These are phyloP conservation scores for Protaetia brevitarsis DNA, from an alignment of 1,140 invertebrate genomes.

Conservation along the genomic window DNA sequence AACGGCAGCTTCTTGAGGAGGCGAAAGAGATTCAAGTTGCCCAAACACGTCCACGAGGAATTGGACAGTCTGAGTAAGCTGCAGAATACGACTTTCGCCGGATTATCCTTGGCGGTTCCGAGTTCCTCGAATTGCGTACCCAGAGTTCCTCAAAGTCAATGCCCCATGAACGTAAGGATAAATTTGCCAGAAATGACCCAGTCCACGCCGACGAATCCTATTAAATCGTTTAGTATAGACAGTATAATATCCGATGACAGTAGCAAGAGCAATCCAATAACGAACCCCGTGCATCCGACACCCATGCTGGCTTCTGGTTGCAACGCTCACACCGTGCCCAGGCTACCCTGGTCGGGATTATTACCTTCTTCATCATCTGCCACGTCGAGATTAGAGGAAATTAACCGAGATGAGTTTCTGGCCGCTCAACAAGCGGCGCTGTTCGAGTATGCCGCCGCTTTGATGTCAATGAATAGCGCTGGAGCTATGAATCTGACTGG, in stretches of 20 bases:
- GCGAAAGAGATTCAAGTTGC: slow-evolving; percentile 61
- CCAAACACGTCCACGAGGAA: slow-evolving; percentile 58
- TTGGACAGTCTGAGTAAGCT: slow-evolving; percentile 41
- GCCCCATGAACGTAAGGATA: slow-evolving; percentile 20
- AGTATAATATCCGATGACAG: slow-evolving; percentile 36
- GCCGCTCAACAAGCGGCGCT: slow-evolving; percentile 39
- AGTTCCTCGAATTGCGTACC: slow-evolving; percentile 22
- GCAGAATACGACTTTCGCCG: slow-evolving; percentile 28
- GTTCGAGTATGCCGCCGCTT: slow-evolving; percentile 40
- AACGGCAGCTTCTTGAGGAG: slow-evolving; percentile 83
- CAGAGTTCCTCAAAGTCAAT: slow-evolving; percentile 19
- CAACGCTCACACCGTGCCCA: slow-evolving; percentile 18
- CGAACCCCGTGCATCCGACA: slow-evolving; percentile 17
- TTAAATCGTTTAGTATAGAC: slow-evolving; percentile 40
- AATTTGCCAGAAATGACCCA: slow-evolving; percentile 23
- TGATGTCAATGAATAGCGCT: slow-evolving; percentile 38
- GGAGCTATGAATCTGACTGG: slow-evolving; percentile 30
- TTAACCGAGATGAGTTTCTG: slow-evolving; percentile 35
- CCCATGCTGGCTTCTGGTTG: slow-evolving; percentile 16
- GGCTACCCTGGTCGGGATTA: slow-evolving; percentile 30
- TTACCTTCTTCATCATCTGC: slow-evolving; percentile 27
- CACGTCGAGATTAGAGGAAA: slow-evolving; percentile 28
- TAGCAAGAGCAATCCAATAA: slow-evolving; percentile 25
- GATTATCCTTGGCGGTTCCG: slow-evolving; percentile 1
- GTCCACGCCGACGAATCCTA: slow-evolving; percentile 27